Conservation (phyloP, 2,888 invertebrate species). For the Cheilosia soror region DNA sequence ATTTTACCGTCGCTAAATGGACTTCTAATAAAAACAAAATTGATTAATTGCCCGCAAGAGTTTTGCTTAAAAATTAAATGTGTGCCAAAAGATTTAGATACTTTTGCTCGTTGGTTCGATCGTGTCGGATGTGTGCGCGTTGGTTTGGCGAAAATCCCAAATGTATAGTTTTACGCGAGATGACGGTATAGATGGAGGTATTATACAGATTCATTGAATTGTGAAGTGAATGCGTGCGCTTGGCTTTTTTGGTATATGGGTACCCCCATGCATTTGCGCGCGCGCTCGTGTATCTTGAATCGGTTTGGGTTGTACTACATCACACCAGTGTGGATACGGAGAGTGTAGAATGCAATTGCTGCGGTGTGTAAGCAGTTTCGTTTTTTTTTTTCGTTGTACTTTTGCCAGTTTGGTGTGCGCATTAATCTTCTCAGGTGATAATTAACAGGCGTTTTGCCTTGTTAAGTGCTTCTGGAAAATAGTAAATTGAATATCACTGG, state of each 20-base stretch:
- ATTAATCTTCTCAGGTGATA: conserved; percentile 77
- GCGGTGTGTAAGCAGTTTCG: conserved; percentile 23
- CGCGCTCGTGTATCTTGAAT: conserved; percentile 38
- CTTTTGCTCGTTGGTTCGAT: conserved; percentile 5
- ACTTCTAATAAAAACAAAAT: conserved; percentile 44
- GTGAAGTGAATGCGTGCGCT: conserved; percentile 47
- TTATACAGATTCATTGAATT: conserved; percentile 47
- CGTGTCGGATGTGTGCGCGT: conserved; percentile 23
- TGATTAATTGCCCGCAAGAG: conserved; percentile 65
- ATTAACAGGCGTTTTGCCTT: conserved; percentile 77
- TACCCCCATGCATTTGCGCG: conserved; percentile 43
- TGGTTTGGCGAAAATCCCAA: conserved; percentile 37
- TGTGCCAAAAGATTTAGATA: conserved; percentile 66
- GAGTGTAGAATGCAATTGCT: conserved; percentile 68
- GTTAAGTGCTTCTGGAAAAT: conserved; percentile 76
- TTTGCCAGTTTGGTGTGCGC: conserved; percentile 71
- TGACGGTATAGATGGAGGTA: neutral
- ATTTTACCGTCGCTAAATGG: conserved; percentile 73
- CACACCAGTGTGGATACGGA: conserved; percentile 8
- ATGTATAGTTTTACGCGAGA: conserved; percentile 39
- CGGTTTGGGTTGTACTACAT: conserved; percentile 26
- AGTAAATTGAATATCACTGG: conserved; percentile 74
- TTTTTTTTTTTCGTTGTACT: conserved; percentile 56
- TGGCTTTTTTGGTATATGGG: conserved; percentile 28
- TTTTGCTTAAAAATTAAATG: conserved; percentile 35